Conservation (phyloP, 2,888 invertebrate genomes). For the Tanytarsus gracilentus region DNA sequence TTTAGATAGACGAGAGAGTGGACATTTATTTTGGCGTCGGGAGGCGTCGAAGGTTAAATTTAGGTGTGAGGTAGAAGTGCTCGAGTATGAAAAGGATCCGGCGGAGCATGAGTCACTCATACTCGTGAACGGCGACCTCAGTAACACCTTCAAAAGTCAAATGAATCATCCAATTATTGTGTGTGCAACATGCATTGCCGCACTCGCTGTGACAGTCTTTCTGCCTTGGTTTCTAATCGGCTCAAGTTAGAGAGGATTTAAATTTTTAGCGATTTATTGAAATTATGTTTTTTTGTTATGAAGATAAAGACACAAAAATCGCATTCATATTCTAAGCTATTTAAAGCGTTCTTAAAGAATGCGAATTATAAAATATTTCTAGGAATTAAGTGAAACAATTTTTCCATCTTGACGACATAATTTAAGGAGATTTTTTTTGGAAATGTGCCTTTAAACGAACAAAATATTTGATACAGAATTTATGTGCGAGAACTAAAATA, state of each 20-base stretch:
- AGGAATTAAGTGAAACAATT: no score
- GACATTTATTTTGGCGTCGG: conserved; percentile 43
- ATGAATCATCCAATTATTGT: conserved; percentile 37
- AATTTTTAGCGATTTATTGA: neutral
- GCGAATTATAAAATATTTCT: no score
- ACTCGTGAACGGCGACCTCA: conserved; percentile 32
- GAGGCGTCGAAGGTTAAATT: conserved; percentile 43
- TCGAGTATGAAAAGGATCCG: conserved; percentile 43
- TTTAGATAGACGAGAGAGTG: conserved; percentile 38
- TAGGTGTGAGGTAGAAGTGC: conserved; percentile 44
- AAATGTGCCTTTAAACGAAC: no score
- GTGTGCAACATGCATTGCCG: conserved; percentile 41
- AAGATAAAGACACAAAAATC: no score
- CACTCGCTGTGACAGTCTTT: conserved; percentile 40
- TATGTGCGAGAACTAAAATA: no score
- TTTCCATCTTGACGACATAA: no score
- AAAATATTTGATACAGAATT: no score
- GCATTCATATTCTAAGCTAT: no score
- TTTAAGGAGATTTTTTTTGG: no score
- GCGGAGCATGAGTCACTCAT: conserved; percentile 39
- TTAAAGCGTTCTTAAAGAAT: no score
- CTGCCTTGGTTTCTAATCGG: conserved; percentile 41
- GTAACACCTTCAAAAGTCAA: conserved; percentile 33
- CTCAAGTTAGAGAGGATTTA: conserved; percentile 7
- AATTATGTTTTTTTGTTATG: neutral